Base-by-base conservation (phyloP, 1,140 invertebrate genomes). In the Mactra quadrangularis region DNA sequence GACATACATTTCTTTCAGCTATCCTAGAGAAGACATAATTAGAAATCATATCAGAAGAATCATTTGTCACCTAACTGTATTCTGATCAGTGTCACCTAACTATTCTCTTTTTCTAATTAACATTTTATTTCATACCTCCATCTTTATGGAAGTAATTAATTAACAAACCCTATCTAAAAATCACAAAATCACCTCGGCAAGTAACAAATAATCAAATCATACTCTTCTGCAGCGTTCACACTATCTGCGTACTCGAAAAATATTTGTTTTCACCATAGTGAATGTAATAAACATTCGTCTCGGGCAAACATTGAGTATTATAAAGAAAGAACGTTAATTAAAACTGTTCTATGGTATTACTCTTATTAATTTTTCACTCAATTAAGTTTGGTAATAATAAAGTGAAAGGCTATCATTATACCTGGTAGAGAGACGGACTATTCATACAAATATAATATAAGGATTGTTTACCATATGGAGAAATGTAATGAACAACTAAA, bases 311-410 rank as follows among this genome's bases (percentile, higher is more conserved):
- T 52, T 33, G 45, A n/a, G n/a, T 35, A 74, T 82, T 74, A 62
- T 53, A 53, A 29, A 47, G 27, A 35, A 53, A 3, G 9, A 9
- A 72, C 53, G 60, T 74, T 82, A 74, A 82, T 82, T 82, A 74
- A 82, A 17, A 64, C 45, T 64, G 25, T 64, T 62, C 70, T 31
- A 19, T 74, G 59, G 64, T 74, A 41, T 72, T 50, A 53, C 62
- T 41, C 41, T 82, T 82, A 82, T 82, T 75, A 82, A 74, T 62
- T 74, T 66, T 50, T 74, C 70, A 55, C 70, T 75, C 79, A 82
- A 74, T 82, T 82, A 74, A 82, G 52, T 74, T 50, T 50, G 55
- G 72, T 74, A 35, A 64, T 52, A 62, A 66, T 17, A 29, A 41
- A 60, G 19, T 53, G 19, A 38, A 45, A 71, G 41, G 59, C 25